Evolutionary conservation across 2,888 invertebrate species (phyloP).

Genomic region (Noctua fimbriata): DNA sequence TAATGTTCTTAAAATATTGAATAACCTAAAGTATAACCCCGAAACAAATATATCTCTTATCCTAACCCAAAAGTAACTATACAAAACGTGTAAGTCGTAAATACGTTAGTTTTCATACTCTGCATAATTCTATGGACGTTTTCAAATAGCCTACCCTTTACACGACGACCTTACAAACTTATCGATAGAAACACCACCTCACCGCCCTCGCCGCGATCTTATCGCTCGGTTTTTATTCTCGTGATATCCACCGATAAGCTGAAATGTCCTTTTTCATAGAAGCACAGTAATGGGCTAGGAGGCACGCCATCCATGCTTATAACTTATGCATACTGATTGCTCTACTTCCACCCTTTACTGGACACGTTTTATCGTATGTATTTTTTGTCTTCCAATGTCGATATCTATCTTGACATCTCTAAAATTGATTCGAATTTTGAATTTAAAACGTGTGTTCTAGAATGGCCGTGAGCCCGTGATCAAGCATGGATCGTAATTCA

Average conservation of each 20-base stretch:
- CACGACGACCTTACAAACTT: constrained; percentile 49
- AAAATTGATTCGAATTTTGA: constrained; percentile 44
- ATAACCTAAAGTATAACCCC: not conserved
- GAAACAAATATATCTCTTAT: not conserved
- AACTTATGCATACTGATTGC: constrained; percentile 89
- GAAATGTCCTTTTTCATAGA: constrained; percentile 90
- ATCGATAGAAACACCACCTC: constrained; percentile 46
- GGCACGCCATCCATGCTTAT: constrained; percentile 87
- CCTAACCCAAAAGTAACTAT: not conserved
- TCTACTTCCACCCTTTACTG: constrained; percentile 86
- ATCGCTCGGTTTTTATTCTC: constrained; percentile 88
- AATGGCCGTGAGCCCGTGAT: constrained; percentile 5
- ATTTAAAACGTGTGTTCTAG: constrained; percentile 23
- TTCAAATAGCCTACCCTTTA: constrained; percentile 16
- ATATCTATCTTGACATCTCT: constrained; percentile 67
- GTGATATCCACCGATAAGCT: constrained; percentile 89
- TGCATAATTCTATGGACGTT: constrained; percentile 22
- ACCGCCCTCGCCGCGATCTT: constrained; percentile 80
- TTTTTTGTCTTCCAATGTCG: constrained; percentile 67
- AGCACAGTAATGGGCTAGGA: constrained; percentile 87
- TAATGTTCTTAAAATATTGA: not conserved
- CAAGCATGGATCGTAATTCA: not conserved
- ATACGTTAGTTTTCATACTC: not conserved
- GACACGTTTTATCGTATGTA: constrained; percentile 70
- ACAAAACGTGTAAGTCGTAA: not conserved